Conservation (phyloP, 2,888 invertebrate species). For the Drosophila longiperda region DNA sequence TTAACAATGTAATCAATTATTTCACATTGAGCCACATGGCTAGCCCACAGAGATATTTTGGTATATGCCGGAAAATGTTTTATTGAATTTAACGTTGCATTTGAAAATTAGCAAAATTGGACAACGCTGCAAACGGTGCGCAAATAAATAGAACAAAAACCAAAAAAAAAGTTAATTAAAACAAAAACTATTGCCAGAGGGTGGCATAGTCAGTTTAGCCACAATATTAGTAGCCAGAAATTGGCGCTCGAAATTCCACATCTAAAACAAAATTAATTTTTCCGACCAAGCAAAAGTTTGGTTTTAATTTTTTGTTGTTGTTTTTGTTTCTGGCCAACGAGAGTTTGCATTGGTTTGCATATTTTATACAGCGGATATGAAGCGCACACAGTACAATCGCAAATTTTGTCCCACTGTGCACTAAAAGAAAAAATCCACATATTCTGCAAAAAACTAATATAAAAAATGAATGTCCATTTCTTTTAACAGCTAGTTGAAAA, state of each 20-base stretch:
- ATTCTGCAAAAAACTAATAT: background rate
- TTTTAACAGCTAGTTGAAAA: background rate
- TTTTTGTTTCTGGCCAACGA: slow-evolving; percentile 42
- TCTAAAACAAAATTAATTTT: slow-evolving; percentile 76
- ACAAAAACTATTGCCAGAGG: slow-evolving; percentile 53
- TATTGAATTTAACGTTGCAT: slow-evolving; percentile 35
- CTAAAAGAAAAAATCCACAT: background rate
- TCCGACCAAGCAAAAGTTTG: slow-evolving; percentile 58
- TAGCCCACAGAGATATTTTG: background rate
- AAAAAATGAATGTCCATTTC: background rate
- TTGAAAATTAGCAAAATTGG: slow-evolving; percentile 57
- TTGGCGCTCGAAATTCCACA: slow-evolving; percentile 61
- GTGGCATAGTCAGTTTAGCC: slow-evolving; percentile 41
- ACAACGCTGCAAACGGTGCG: slow-evolving; percentile 28
- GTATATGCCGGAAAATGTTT: slow-evolving; percentile 13
- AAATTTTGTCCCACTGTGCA: slow-evolving; percentile 13
- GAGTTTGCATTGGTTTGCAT: slow-evolving; percentile 78
- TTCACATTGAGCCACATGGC: background rate
- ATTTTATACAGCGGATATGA: slow-evolving; percentile 76
- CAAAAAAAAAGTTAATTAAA: slow-evolving; percentile 69
- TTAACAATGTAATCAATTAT: slow-evolving; percentile 10
- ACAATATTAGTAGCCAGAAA: slow-evolving; percentile 71
- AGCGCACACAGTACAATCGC: slow-evolving; percentile 25
- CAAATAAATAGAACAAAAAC: slow-evolving; percentile 29
- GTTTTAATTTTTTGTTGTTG: slow-evolving; percentile 23